phyloP scores from a whole-genome alignment of 2,797 vertebrate genomes.

The Sciurus vulgaris region DNA sequence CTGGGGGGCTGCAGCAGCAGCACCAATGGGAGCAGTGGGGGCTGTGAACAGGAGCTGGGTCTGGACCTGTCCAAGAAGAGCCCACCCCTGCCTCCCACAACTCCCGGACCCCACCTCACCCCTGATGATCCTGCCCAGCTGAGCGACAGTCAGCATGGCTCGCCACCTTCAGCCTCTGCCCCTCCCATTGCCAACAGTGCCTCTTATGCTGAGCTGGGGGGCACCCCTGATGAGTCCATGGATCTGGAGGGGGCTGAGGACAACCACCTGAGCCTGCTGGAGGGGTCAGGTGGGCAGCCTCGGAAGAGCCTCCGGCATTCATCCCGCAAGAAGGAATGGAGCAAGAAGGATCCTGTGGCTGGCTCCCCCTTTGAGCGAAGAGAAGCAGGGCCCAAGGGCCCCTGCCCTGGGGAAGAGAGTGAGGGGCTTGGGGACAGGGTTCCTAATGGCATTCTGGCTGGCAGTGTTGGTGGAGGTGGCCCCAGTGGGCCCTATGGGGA shows the following conservation, averaged over 20 bases:
- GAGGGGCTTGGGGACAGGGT: slow-evolving; percentile 90
- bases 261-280: slow-evolving; percentile 88
- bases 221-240: slow-evolving; percentile 91
- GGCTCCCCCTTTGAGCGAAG: slow-evolving; percentile 85
- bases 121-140: slow-evolving; percentile 94
- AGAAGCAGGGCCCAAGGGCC: slow-evolving; percentile 84
- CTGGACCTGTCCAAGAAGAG: slow-evolving; percentile 98
- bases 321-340: slow-evolving; percentile 95
- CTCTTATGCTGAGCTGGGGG: slow-evolving; percentile 91
- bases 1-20: slow-evolving; percentile 90
- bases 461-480: slow-evolving; percentile 82
- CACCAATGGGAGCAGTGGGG: slow-evolving; percentile 92
- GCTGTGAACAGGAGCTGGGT: slow-evolving; percentile 93
- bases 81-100: slow-evolving; percentile 90
- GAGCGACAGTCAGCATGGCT: slow-evolving; percentile 94
- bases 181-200: slow-evolving; percentile 95
- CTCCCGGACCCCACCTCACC: slow-evolving; percentile 88
- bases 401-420: slow-evolving; percentile 89
- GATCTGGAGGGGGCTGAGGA: slow-evolving; percentile 92
- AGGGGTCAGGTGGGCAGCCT: slow-evolving; percentile 87
- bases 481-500: slow-evolving; percentile 89
- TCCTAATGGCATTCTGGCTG: slow-evolving; percentile 93
- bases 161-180: slow-evolving; percentile 94
- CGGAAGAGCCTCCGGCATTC: slow-evolving; percentile 94
- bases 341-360: slow-evolving; percentile 89